Percentiles rank a stretch among this genome's conserved stretches.
These are phyloP conservation scores for Manduca sexta DNA, from an alignment of 1,140 invertebrate genomes.

Conservation along the genomic window DNA sequence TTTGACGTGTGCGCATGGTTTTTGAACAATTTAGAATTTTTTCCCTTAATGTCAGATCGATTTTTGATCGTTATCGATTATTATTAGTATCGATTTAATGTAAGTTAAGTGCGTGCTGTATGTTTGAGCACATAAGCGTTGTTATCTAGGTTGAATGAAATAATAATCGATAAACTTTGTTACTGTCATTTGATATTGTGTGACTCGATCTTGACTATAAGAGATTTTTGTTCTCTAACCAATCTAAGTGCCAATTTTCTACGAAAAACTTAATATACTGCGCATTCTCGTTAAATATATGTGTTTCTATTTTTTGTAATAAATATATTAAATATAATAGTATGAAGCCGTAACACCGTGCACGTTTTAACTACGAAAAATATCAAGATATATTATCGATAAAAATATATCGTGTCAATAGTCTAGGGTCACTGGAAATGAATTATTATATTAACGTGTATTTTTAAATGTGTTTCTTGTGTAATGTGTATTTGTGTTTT, in stretches of 20 bases:
- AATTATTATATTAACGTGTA: not conserved
- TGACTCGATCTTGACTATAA: too few relatives aligned
- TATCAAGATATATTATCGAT: not conserved
- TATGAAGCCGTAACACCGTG: conserved; percentile 6
- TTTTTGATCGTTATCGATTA: too few relatives aligned
- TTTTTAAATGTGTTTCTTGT: too few relatives aligned
- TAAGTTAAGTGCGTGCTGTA: too few relatives aligned
- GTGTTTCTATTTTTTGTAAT: conserved; percentile 1
- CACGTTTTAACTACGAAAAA: conserved; percentile 5
- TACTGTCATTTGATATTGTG: too few relatives aligned
- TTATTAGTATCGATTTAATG: too few relatives aligned
- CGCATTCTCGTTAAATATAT: conserved; percentile 6
- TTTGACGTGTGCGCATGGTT: not conserved
- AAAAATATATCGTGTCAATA: not conserved
- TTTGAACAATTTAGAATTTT: not conserved
- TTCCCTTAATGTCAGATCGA: too few relatives aligned
- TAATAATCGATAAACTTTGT: too few relatives aligned
- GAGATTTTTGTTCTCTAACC: too few relatives aligned
- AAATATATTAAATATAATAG: not conserved
- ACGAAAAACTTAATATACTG: not conserved
- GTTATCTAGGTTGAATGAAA: too few relatives aligned
- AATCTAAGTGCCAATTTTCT: conserved; percentile 1
- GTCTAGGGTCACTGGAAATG: conserved; percentile 6
- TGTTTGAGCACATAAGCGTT: too few relatives aligned
- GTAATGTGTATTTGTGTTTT: too few relatives aligned